phyloP scores from a whole-genome alignment of 2,113 vertebrate genomes.

The Ranitomeya imitator region DNA sequence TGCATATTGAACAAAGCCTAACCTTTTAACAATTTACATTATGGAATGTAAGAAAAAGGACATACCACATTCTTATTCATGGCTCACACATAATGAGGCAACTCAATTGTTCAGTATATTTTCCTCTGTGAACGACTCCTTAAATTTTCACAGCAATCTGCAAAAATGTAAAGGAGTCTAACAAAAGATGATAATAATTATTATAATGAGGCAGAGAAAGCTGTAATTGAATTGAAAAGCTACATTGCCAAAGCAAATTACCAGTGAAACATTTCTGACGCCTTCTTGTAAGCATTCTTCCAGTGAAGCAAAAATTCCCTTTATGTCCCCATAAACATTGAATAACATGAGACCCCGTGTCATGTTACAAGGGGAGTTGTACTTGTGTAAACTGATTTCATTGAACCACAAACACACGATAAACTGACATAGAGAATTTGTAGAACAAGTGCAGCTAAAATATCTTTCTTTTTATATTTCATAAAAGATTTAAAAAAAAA shows the following conservation, averaged over 20 bases:
- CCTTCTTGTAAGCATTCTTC: slow-evolving; percentile 52
- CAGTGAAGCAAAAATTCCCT: slow-evolving; percentile 31
- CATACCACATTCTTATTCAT: slow-evolving; percentile 36
- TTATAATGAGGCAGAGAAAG: slow-evolving; percentile 51
- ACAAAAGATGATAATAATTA: slow-evolving; percentile 49
- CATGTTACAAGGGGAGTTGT: not conserved
- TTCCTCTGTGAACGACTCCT: slow-evolving; percentile 13
- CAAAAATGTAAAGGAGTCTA: slow-evolving; percentile 45
- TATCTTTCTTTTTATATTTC: not conserved
- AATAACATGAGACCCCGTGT: not conserved
- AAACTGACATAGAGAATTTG: not conserved
- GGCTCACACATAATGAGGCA: slow-evolving; percentile 29
- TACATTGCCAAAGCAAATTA: slow-evolving; percentile 56
- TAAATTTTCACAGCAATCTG: slow-evolving; percentile 43
- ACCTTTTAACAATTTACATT: slow-evolving; percentile 46
- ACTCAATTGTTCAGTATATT: slow-evolving; percentile 34
- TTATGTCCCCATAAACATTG: slow-evolving; percentile 46
- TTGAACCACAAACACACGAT: not conserved
- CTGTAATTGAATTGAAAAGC: slow-evolving; percentile 55
- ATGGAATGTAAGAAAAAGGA: slow-evolving; percentile 28
- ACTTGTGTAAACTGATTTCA: slow-evolving; percentile 17
- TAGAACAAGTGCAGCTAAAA: not conserved
- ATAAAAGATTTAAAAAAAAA: not conserved
- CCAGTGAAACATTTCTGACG: slow-evolving; percentile 45
- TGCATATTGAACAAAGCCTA: slow-evolving; percentile 34